These are phyloP conservation scores for Pimephales promelas DNA, from an alignment of 2,113 vertebrate species.

Conservation along the genomic window DNA sequence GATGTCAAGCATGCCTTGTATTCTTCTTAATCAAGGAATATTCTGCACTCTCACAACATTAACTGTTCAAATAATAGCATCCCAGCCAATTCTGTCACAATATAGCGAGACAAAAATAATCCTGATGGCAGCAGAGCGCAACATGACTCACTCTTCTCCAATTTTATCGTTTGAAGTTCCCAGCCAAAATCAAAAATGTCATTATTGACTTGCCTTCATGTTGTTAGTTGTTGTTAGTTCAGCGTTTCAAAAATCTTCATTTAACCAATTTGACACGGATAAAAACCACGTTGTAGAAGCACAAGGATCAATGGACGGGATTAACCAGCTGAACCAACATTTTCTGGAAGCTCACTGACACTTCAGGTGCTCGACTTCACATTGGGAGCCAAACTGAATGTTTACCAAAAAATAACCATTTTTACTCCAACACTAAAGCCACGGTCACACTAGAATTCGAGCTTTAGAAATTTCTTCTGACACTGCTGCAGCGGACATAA, in stretches of 20 bases:
- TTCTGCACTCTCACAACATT: constrained; percentile 5
- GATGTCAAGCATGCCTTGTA: not conserved
- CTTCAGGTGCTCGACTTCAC: constrained; percentile 28
- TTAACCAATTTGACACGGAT: not conserved
- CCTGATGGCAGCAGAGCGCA: not conserved
- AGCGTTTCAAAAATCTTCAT: constrained; percentile 6
- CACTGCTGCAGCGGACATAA: too few species aligned
- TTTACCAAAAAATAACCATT: not conserved
- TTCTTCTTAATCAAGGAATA: constrained; percentile 15
- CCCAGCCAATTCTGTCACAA: constrained; percentile 10
- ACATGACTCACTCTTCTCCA: constrained; percentile 9
- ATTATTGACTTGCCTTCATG: not conserved
- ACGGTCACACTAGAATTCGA: too few species aligned
- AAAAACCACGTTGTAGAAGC: constrained; percentile 1
- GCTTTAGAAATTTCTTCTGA: too few species aligned
- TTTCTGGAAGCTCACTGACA: constrained; percentile 24
- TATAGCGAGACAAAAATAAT: constrained; percentile 6
- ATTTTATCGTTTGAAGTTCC: not conserved
- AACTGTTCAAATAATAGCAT: not conserved
- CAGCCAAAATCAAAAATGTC: not conserved
- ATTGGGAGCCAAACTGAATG: constrained; percentile 3
- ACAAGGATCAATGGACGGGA: constrained; percentile 6
- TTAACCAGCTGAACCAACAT: constrained; percentile 17
- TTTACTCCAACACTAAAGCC: not conserved
- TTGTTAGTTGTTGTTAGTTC: not conserved